A percentile compares a stretch with the other conserved stretches of the same genome.
phyloP scores from a whole-genome alignment of 2,113 vertebrate species.

The Eclectus roratus region DNA sequence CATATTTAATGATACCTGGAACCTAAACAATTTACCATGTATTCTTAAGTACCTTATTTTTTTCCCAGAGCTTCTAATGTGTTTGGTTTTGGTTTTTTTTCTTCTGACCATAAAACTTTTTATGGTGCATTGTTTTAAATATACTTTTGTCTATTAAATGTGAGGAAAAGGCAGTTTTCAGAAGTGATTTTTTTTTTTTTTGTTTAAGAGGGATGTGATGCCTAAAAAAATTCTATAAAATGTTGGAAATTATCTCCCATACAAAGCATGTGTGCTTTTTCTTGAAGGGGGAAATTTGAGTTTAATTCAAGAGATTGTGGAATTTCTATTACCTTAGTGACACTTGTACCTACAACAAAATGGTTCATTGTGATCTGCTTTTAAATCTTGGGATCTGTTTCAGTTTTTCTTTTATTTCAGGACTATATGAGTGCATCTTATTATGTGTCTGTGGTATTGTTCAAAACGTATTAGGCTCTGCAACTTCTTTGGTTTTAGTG shows the following conservation, averaged over 20 bases:
- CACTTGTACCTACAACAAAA: background rate
- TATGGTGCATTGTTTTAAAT: background rate
- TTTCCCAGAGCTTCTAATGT: background rate
- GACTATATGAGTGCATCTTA: background rate
- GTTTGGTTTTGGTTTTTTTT: background rate
- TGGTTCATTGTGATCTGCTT: background rate
- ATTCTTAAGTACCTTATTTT: background rate
- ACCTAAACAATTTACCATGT: background rate
- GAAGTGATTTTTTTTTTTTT: slow-evolving; percentile 9
- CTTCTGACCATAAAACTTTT: background rate
- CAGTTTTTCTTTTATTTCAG: background rate
- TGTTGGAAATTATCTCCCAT: background rate
- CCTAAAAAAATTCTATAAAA: background rate
- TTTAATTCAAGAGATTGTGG: background rate
- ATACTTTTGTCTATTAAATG: background rate
- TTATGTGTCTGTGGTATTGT: background rate
- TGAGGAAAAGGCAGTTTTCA: background rate
- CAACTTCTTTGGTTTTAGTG: background rate
- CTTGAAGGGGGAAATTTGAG: background rate
- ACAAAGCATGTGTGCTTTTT: background rate
- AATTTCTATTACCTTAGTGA: background rate
- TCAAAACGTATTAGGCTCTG: background rate
- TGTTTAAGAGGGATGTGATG: background rate
- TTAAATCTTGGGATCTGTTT: background rate
- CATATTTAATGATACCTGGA: background rate